phyloP scores from a whole-genome alignment of 2,888 invertebrate species.

The Caenorhabditis wallacei region DNA sequence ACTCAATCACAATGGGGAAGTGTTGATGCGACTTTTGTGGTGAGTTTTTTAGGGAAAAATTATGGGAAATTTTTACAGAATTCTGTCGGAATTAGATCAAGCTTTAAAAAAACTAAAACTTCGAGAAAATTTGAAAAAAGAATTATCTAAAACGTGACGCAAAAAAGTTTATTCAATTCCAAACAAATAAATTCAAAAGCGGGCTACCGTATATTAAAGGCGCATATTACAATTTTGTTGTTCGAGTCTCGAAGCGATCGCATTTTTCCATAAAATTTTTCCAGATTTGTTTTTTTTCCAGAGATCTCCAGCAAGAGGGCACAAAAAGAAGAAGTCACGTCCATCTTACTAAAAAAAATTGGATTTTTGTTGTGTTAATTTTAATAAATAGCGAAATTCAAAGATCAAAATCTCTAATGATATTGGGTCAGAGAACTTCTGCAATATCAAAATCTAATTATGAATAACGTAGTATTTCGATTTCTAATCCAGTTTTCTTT shows the following conservation, averaged over 20 bases:
- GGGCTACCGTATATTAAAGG: conserved; percentile 37
- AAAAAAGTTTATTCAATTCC: no score
- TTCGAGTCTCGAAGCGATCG: conserved; percentile 20
- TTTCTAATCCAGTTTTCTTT: no score
- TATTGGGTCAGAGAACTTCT: no score
- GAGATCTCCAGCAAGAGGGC: conserved; percentile 20
- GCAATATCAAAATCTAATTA: no score
- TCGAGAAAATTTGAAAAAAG: no score
- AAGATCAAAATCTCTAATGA: no score
- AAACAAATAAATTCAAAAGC: background rate
- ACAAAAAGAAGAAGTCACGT: conserved; percentile 12
- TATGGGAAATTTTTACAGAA: background rate
- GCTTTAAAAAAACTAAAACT: no score
- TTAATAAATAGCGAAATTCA: background rate
- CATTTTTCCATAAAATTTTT: background rate
- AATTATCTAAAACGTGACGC: no score
- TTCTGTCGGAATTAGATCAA: background rate
- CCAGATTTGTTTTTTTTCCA: background rate
- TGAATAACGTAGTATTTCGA: no score
- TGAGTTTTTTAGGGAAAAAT: background rate
- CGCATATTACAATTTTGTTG: background rate
- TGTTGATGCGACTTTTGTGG: conserved; percentile 30
- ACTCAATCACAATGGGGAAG: conserved; percentile 42
- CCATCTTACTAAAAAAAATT: conserved; percentile 6
- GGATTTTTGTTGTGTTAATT: background rate